Base-by-base conservation (phyloP, 2,113 vertebrate genomes). In the Epinephelus cyanopodus region DNA sequence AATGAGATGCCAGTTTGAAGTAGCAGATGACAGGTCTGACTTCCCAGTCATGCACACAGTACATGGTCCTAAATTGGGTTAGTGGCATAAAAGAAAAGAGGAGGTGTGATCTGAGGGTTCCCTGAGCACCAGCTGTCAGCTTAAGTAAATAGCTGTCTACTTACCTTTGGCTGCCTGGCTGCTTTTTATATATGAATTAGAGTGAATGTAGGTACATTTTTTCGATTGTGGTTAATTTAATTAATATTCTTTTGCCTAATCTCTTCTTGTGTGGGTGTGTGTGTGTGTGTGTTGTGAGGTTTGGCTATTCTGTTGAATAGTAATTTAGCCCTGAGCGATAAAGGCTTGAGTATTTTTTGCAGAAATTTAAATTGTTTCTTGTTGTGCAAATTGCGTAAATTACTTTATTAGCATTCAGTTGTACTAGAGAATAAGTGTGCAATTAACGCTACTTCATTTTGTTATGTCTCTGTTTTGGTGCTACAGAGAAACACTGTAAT, bases 1-100 rank as follows among this genome's bases (percentile, higher is more conserved):
- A 76, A 74, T 63, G 64, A 80, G 72, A 82, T 54, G 48, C 67
- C 75, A 71, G 66, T 87, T 76, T 82, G 23, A 89, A 79, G 77
- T 15, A 47, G 64, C 29, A 71, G 87, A 69, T 18, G 72, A 53
- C 87, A 79, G 81, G 81, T 53, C 84, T 57, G 42, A 69, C 60
- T 74, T 73, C 68, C 17, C 33, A 29, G 45, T 64, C 42, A 8
- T 45, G 58, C 61, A 72, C 62, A 18, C 47, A 63, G 52, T 39
- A 65, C 17, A 71, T 11, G 72, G 62, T 54, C 25, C 23, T 11
- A 52, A 65, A 79, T 8, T 77, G 60, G 61, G 25, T 60, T 79
- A 29, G 53, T 63, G 75, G 61, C 58, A 76, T 50, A 27, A 62
- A 62, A 63, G 33, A 25, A 71, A 45, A 45, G 42, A 87, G 76